Percentiles rank a stretch among this genome's conserved stretches.
These are phyloP conservation scores for Melozone crissalis DNA, from an alignment of 2,113 vertebrate genomes.

Conservation along the genomic window DNA sequence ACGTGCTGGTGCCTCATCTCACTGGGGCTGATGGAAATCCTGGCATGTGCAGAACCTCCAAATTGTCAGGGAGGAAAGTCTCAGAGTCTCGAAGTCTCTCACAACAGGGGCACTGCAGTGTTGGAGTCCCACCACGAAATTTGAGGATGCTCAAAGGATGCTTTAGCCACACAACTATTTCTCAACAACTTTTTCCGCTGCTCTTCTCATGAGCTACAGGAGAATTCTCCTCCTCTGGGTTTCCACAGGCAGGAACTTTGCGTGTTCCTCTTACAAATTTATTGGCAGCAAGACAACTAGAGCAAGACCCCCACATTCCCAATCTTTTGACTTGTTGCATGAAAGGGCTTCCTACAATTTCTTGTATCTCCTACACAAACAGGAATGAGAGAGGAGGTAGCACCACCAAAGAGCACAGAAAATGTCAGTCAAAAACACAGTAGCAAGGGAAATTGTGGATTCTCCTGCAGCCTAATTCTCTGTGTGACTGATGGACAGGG, in stretches of 20 bases:
- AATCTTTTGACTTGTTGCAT: neutral
- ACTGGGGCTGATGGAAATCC: neutral
- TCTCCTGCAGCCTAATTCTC: neutral
- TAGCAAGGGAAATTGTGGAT: neutral
- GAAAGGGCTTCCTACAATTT: neutral
- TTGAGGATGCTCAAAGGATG: neutral
- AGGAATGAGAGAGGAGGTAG: neutral
- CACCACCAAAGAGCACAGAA: neutral
- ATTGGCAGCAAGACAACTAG: neutral
- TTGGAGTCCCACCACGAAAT: neutral
- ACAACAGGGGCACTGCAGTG: no score
- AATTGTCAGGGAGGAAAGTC: neutral
- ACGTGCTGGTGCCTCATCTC: neutral
- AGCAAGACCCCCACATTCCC: neutral
- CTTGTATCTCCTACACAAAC: neutral
- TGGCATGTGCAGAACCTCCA: neutral
- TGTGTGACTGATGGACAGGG: neutral
- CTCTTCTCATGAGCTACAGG: neutral
- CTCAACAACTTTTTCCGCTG: neutral
- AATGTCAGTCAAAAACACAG: neutral
- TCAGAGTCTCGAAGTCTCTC: neutral
- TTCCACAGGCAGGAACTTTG: neutral
- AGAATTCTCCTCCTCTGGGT: neutral
- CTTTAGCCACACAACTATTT: neutral
- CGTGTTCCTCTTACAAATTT: neutral